Evolutionary conservation across 2,888 invertebrate species (phyloP).

Genomic region (Eilema griseolum): DNA sequence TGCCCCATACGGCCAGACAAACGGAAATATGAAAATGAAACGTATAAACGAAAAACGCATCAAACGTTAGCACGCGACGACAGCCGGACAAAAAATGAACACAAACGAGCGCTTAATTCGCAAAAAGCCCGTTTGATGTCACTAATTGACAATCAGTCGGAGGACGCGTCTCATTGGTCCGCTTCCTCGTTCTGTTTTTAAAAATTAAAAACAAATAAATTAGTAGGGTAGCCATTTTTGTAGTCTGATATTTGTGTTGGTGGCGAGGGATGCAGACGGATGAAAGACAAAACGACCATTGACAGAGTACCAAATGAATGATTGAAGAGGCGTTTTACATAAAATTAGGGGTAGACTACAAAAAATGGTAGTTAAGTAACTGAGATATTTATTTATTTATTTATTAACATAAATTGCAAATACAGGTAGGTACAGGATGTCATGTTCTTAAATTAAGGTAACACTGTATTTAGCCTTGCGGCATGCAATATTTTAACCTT

Average conservation of each 20-base stretch:
- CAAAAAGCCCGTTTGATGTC: constrained; percentile 87
- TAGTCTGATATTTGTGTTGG: constrained; percentile 51
- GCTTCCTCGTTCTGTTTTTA: constrained; percentile 82
- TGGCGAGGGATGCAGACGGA: constrained; percentile 12
- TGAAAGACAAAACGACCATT: constrained; percentile 20
- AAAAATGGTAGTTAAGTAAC: background rate
- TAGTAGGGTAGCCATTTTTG: constrained; percentile 73
- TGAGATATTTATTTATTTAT: too few species aligned
- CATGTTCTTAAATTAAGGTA: too few species aligned
- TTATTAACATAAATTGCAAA: too few species aligned
- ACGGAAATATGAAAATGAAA: constrained; percentile 87
- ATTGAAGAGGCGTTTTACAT: constrained; percentile 9
- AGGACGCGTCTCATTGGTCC: constrained; percentile 85
- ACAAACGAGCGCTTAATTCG: constrained; percentile 85
- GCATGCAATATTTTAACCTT: too few species aligned
- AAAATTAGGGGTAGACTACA: background rate
- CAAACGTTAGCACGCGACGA: constrained; percentile 73
- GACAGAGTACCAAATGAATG: constrained; percentile 9
- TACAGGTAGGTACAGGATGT: too few species aligned
- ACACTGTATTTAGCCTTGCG: too few species aligned
- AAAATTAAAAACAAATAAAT: constrained; percentile 86
- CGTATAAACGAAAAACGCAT: constrained; percentile 84
- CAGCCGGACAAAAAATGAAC: constrained; percentile 83
- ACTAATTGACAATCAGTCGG: constrained; percentile 87
- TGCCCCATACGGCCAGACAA: constrained; percentile 74